Evolutionary conservation across 2,797 vertebrate genomes (phyloP).

Genomic region (Manis crassicaudata): DNA sequence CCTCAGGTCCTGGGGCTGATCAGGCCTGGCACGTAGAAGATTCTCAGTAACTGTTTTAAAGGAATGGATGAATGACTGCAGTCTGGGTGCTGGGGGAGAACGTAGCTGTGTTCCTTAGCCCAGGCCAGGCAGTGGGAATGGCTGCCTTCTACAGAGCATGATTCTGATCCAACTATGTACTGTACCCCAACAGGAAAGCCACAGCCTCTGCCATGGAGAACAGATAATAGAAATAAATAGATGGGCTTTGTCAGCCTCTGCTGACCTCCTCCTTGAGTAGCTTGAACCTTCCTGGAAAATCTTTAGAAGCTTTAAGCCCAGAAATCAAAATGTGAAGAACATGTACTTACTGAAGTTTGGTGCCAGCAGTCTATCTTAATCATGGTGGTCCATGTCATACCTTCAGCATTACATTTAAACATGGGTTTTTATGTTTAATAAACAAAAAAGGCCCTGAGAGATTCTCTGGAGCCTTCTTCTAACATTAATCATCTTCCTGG

Average conservation of each 20-base stretch:
- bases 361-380: constrained; percentile 60
- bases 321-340: constrained; percentile 59
- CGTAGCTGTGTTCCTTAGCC: not conserved
- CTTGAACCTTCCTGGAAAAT: constrained; percentile 7
- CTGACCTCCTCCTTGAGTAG: not conserved
- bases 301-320: not conserved
- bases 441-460: constrained; percentile 71
- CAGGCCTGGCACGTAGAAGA: not conserved
- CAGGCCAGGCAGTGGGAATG: not conserved
- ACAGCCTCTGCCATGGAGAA: not conserved
- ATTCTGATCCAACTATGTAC: not conserved
- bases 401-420: constrained; percentile 78
- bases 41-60: not conserved
- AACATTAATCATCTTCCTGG: constrained; percentile 54
- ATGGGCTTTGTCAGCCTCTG: not conserved
- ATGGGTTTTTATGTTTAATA: constrained; percentile 74
- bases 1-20: not conserved
- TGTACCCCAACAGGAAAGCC: not conserved
- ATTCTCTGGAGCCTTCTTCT: constrained; percentile 72
- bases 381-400: constrained; percentile 59
- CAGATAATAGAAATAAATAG: not conserved
- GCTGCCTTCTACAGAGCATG: not conserved
- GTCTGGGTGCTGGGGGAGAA: not conserved
- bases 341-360: constrained; percentile 32
- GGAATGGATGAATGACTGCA: not conserved